Evolutionary conservation across 2,888 invertebrate genomes (phyloP), one percentile per base, ranked within the genome.

Genomic region (Megastigmus dorsalis): DNA sequence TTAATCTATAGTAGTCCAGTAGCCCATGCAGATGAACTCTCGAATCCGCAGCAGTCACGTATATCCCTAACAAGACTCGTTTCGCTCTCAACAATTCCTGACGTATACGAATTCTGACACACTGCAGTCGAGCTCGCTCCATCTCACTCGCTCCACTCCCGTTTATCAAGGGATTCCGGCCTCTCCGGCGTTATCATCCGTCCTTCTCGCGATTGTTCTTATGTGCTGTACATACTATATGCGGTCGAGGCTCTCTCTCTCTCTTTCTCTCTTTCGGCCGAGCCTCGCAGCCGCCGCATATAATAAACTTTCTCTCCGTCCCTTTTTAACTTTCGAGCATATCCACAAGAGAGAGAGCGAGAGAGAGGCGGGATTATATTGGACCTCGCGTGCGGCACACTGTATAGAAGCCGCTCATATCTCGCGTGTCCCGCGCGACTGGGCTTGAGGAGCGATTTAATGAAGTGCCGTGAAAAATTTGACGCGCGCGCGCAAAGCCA

Each of bases 141-240:
- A 33, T 54, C 18, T 5, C 26, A 38, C 52, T 23, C 15, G 13
- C 41, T 18, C 23, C n/a, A 57, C 52, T 60, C 54, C 50, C 45
- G 28, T 54, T 73, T 67, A 67, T 67, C 67, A 60, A 73, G 45
- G 50, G 50, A 72, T 33, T 55, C 55, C n/a, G n/a, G n/a, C n/a
- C n/a, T 30, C 55, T 26, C 9, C 6, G 23, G 41, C 62, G n/a
- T 72, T 66, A 65, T 60, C 68, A 52, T 57, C 36, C 54, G 62
- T 68, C 28, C 48, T 30, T 67, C 60, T 50, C 65, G 57, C 59
- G 72, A 72, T 67, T 72, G 60, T 75, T 72, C 57, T 36, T n/a
- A n/a, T n/a, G n/a, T 48, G 38, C 9, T n/a, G 10, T 28, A 38
- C 59, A 10, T 43, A n/a, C 10, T 28, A 38, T 50, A 10, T 43